phyloP scores from a whole-genome alignment of 2,113 vertebrate species.

The Dasyornis broadbenti region DNA sequence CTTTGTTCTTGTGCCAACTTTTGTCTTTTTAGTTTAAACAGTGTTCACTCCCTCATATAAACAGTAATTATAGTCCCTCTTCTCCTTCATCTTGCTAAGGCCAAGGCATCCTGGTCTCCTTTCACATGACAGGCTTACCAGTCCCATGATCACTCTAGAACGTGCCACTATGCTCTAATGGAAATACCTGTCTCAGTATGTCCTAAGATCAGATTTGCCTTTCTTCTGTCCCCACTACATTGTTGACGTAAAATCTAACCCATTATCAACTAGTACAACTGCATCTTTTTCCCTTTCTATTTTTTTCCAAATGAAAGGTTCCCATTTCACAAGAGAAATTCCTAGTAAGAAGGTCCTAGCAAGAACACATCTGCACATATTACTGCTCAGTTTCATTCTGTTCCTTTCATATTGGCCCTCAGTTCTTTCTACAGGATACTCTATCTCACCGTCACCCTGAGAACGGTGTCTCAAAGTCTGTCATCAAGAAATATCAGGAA shows the following conservation, averaged over 20 bases:
- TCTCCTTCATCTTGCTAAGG: neutral
- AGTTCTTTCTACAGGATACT: neutral
- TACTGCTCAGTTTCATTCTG: neutral
- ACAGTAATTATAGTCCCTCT: slow-evolving; percentile 11
- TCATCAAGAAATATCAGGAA: neutral
- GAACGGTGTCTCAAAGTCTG: neutral
- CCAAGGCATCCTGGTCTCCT: slow-evolving; percentile 2
- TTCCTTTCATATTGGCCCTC: neutral
- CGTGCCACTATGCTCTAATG: neutral
- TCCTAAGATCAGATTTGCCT: neutral
- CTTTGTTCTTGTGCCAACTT: slow-evolving; percentile 59
- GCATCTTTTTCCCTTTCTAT: neutral
- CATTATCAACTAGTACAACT: neutral
- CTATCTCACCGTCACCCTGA: neutral
- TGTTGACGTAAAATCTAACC: neutral
- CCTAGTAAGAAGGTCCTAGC: neutral
- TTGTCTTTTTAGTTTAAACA: slow-evolving; percentile 17
- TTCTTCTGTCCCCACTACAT: neutral
- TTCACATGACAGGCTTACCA: neutral
- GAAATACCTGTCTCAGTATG: neutral
- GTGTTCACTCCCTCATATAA: slow-evolving; percentile 27
- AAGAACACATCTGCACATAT: neutral
- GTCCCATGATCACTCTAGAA: neutral
- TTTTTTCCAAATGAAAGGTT: neutral
- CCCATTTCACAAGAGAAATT: neutral